Base-by-base conservation (phyloP, 1,140 invertebrate genomes). In the Solen grandis region DNA sequence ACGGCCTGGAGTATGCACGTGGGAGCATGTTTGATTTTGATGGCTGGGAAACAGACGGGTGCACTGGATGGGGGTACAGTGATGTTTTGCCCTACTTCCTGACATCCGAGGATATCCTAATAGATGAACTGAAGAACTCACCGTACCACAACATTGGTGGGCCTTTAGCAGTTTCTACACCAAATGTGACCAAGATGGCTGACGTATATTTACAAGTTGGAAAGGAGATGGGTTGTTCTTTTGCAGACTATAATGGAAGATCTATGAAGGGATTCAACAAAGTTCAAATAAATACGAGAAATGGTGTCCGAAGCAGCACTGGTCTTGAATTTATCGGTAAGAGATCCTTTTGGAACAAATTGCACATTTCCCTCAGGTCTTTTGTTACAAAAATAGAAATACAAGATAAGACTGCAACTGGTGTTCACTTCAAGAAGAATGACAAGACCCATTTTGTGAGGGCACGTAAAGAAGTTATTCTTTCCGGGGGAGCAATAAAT, bases 1-100 rank as follows among this genome's bases (percentile, higher is more conserved):
- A 99, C 90, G 98, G 98, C 88, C 98, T 99, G 97, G 92, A 98
- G 0, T 99, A 99, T 86, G 92, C 99, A 0, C 93, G 98, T 22
- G 98, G 97, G 0, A 98, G 98, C 88, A 95, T 95, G 81, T 95
- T 94, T 76, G 98, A 99, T 89, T 99, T 99, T 89, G 96, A 99
- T 86, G 93, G 93, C 4, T 99, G 98, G 98, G 96, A 96, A 88
- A 92, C 94, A 0, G 89, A 95, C n/a, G 98, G 98, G 0, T 98
- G 98, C 88, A 94, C 95, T 0, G 97, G 97, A 4, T 99, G 98
- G 98, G 95, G 95, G 2, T 97, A 95, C 82, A 94, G 95, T 68
- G 95, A 97, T 41, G 95, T 96, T 0, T 90, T 98, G 0, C 95
- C 96, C 62, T 99, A 98, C 87, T 99, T 99, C 91, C 97, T 97